Conservation (phyloP, 2,797 vertebrate genomes). For the Mormyrops boulengeri region DNA sequence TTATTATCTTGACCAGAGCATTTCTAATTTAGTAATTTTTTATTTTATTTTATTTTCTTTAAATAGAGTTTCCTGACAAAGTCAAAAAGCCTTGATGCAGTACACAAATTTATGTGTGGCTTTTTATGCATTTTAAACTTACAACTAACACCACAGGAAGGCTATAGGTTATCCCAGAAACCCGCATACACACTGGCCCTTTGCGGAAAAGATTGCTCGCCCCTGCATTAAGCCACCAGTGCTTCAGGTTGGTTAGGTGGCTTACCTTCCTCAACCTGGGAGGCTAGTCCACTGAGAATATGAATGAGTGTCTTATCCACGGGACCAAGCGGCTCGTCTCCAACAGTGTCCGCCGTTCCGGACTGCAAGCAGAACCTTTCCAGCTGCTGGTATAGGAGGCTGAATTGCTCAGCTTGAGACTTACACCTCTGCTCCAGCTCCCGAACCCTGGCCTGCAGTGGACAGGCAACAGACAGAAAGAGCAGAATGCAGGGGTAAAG, state of each 20-base stretch:
- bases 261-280: constrained; percentile 69
- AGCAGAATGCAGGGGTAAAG: background rate
- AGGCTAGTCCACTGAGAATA: constrained; percentile 65
- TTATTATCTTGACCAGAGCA: no score
- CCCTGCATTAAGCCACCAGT: no score
- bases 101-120: no score
- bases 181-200: no score
- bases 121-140: no score
- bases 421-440: constrained; percentile 86
- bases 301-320: constrained; percentile 55
- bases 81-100: no score
- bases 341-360: constrained; percentile 61
- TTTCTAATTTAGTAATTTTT: no score
- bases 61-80: no score
- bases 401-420: constrained; percentile 79
- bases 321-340: constrained; percentile 38
- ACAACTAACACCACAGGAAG: no score
- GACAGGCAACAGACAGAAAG: background rate
- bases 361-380: constrained; percentile 71
- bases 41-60: no score
- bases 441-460: constrained; percentile 75
- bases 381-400: constrained; percentile 78
- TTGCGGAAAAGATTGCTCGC: no score
- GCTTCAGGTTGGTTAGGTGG: constrained; percentile 38
- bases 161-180: no score